Evolutionary conservation across 2,113 vertebrate genomes (phyloP), one percentile per base, ranked within the genome.

Genomic region (Nothoprocta perdicaria): DNA sequence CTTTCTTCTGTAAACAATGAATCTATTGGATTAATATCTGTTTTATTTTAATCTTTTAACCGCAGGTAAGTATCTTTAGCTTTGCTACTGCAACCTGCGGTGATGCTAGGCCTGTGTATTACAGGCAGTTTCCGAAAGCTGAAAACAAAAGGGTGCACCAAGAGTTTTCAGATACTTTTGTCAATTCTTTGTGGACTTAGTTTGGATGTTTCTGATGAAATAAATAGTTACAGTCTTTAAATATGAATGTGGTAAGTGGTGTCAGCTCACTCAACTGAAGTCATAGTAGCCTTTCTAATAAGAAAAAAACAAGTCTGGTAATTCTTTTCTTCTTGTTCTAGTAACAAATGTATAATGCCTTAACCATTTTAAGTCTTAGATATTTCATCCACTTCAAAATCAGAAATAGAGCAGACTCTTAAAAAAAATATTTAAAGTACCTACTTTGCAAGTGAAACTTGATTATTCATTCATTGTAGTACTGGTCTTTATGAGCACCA

Each of bases 31-130:
- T 92, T 92, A 84, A 68, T 82, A 75, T 31, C 50, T 41, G 23
- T 41, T 94, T 80, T 77, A 68, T 60, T 91, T 84, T 82, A 81
- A 35, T 90, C 69, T 86, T 86, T 90, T 94, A 90, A 88, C 27
- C 41, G 81, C 52, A 84, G 77, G 40, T 86, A 88, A 83, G 5
- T 69, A 71, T 85, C 45, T 90, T 18, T 79, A 53, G 48, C 43
- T 38, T 15, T 60, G 27, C 76, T 90, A 81, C 79, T 81, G 33
- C 41, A 81, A 33, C 35, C 43, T 84, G 11, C 68, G 38, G 33
- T 88, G 75, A 83, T 50, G 27, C 46, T 84, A 79, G 52, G 41
- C 29, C 9, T 83, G 6, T 45, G 14, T 58, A 17, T 9, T 74
- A 91, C 52, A 57, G 61, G 41, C 65, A 63, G 33, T 72, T 81